Percentiles rank a stretch among this genome's conserved stretches.
These are phyloP conservation scores for Phania funesta DNA, from an alignment of 2,888 invertebrate genomes.

Conservation along the genomic window DNA sequence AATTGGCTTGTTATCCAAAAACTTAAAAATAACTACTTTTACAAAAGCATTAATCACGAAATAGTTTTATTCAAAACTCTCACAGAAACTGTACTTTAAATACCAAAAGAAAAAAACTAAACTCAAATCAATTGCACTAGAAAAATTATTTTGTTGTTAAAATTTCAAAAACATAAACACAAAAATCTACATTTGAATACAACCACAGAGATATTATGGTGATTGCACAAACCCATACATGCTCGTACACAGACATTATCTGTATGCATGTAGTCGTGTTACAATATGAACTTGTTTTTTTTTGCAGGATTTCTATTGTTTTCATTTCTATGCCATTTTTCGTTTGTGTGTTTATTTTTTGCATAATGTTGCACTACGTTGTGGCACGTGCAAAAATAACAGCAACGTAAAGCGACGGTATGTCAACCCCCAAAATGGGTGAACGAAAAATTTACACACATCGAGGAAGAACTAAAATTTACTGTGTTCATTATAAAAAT, in stretches of 20 bases:
- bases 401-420: slow-evolving; percentile 43
- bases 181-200: slow-evolving; percentile 14
- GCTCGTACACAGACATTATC: background rate
- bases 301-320: slow-evolving; percentile 38
- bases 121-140: background rate
- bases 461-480: slow-evolving; percentile 6
- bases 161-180: too few relatives aligned
- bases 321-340: slow-evolving; percentile 13
- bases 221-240: background rate
- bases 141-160: background rate
- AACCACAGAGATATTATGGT: background rate
- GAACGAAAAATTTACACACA: background rate
- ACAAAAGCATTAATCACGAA: background rate
- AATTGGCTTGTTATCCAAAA: too few relatives aligned
- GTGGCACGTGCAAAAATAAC: slow-evolving; percentile 65
- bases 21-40: too few relatives aligned
- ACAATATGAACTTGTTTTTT: slow-evolving; percentile 12
- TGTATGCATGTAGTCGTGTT: too few relatives aligned
- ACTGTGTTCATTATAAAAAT: background rate
- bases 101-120: background rate
- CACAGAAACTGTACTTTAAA: slow-evolving; percentile 30
- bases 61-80: background rate
- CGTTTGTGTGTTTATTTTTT: slow-evolving; percentile 5
- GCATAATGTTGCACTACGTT: slow-evolving; percentile 44
- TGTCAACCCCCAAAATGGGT: slow-evolving; percentile 43